These are phyloP conservation scores for Diaperis boleti DNA, from an alignment of 2,888 invertebrate genomes.

Conservation along the genomic window DNA sequence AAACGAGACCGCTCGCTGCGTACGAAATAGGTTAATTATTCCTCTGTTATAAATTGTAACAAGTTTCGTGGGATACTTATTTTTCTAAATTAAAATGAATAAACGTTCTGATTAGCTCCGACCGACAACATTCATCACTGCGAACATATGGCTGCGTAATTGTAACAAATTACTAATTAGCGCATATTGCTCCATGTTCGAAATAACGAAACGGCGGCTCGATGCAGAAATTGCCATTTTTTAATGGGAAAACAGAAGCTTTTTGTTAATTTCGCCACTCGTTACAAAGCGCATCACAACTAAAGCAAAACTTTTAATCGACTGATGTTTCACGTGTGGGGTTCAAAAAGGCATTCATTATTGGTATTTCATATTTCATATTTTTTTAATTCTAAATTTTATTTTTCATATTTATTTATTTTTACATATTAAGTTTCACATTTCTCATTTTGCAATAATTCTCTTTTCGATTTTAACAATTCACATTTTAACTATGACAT, in stretches of 20 bases:
- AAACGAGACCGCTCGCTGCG: slow-evolving; percentile 42
- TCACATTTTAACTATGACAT: too few species aligned
- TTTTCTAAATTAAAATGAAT: slow-evolving; percentile 27
- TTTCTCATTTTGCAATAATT: too few species aligned
- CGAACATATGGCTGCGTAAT: neutral
- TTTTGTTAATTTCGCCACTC: neutral
- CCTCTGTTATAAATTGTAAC: slow-evolving; percentile 38
- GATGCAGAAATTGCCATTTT: neutral
- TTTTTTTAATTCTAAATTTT: too few species aligned
- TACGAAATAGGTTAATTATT: slow-evolving; percentile 43
- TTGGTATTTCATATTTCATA: too few species aligned
- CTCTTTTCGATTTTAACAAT: too few species aligned
- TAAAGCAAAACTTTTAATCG: neutral
- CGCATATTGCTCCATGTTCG: neutral
- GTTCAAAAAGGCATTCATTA: too few species aligned
- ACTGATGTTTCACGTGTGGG: too few species aligned
- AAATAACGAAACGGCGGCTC: neutral
- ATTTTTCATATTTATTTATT: too few species aligned
- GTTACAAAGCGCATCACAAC: neutral
- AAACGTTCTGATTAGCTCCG: slow-evolving; percentile 16
- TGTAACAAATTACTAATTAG: slow-evolving; percentile 12
- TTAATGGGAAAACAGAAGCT: neutral
- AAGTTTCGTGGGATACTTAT: slow-evolving; percentile 24
- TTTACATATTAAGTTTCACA: too few species aligned
- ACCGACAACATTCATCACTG: slow-evolving; percentile 16